Evolutionary conservation across 2,888 invertebrate genomes (phyloP), one percentile per base, ranked within the genome.

Genomic region (Scaptomyza polygonia): DNA sequence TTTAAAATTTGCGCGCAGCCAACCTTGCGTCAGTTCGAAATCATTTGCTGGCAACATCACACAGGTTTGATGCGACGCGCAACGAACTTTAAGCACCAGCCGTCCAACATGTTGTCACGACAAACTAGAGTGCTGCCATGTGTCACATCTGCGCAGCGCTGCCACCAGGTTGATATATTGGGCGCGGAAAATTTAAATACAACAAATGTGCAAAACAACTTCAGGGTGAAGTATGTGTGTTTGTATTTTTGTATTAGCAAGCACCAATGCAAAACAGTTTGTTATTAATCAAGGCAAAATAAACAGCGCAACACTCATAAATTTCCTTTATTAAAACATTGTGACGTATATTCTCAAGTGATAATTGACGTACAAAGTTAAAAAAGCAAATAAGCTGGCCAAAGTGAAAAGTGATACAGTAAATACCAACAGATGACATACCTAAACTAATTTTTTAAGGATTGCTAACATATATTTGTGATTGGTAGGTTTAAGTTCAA

Each of bases 271-370:
- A 21, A 40, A 51, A 18, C 14, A 36, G 36, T 52, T 52, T 53
- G 75, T 42, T 70, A 62, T 71, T 53, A 56, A 71, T 76, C 63
- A 76, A 44, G 25, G 2, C 29, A 25, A 73, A 73, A 63, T 54
- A n/a, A 48, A 48, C 63, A 39, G 61, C 65, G 62, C 65, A 65
- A 6, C 36, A 54, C 27, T n/a, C 43, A 44, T 58, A 43, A 75
- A 66, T 70, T 75, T 73, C 71, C 75, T 64, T 51, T 7, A 55
- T 39, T 29, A 55, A 62, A 47, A 14, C 40, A 57, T 21, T 59
- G 32, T 61, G 61, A 63, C 59, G 52, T 40, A 42, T 32, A 39
- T 29, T 11, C 8, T 18, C 27, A 73, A 61, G 73, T 71, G 76
- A 43, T 76, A 73, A 73, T 73, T 73, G 44, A 70, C 70, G 75